Conservation (phyloP, 2,113 vertebrate species). For the Sarotherodon lohbergeri region DNA sequence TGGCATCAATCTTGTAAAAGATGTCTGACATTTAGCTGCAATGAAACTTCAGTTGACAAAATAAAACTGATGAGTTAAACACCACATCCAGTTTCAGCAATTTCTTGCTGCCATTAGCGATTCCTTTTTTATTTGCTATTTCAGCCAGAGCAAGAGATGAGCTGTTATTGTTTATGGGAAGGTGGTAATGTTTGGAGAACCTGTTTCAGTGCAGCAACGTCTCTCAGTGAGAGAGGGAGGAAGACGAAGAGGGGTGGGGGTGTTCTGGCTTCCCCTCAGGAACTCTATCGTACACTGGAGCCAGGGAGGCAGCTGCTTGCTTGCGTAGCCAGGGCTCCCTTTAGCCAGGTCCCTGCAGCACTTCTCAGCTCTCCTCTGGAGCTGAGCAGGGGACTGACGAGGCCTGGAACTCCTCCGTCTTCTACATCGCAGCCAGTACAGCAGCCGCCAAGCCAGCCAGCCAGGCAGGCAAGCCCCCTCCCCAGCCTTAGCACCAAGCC, state of each 20-base stretch:
- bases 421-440: conserved; percentile 54
- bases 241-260: neutral
- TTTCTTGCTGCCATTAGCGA: neutral
- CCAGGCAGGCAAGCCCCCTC: conserved; percentile 46
- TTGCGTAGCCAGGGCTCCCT: conserved; percentile 50
- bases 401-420: conserved; percentile 53
- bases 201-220: conserved; percentile 14
- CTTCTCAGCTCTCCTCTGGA: conserved; percentile 51
- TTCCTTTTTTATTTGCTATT: conserved; percentile 19
- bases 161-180: conserved; percentile 19
- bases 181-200: conserved; percentile 18
- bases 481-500: conserved; percentile 43
- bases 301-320: conserved; percentile 63
- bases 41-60: conserved; percentile 49
- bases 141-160: neutral
- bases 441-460: conserved; percentile 43
- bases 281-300: conserved; percentile 26
- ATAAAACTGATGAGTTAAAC: conserved; percentile 38
- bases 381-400: conserved; percentile 35
- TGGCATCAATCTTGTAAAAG: conserved; percentile 35
- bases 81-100: neutral
- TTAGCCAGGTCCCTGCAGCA: conserved; percentile 57
- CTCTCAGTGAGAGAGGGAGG: neutral
- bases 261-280: conserved; percentile 38
- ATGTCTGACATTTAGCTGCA: conserved; percentile 31